Base-by-base conservation (phyloP, 1,140 invertebrate genomes). In the Micrasema longulum region DNA sequence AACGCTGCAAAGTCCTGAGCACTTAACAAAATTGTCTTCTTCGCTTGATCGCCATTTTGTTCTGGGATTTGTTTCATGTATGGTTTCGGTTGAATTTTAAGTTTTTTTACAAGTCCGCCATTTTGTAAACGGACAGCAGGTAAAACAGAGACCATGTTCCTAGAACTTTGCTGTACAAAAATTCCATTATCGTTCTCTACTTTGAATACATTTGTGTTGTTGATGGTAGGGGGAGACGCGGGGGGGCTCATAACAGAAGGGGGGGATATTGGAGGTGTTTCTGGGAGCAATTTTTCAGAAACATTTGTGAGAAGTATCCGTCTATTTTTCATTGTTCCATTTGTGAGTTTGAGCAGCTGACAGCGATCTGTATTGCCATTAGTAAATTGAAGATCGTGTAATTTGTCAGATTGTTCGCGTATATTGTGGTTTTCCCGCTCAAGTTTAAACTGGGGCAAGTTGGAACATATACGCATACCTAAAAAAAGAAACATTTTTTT, bases 71-170 rank as follows among this genome's bases (percentile, higher is more conserved):
- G 55, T 26, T 72, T 76, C 0, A 60, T 2, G 45, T 72, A 76
- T 1, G 74, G 70, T 35, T 76, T 76, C 11, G 74, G 70, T 63
- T 76, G 74, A 48, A 76, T 70, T 53, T 76, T 76, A 5, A 76
- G 16, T 50, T 76, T 76, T 45, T 62, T 65, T 1, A 63, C 53
- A 22, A 72, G 36, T 6, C 73, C 69, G 7, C 63, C 50, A 47
- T 52, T 74, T n/a, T 47, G 47, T 41, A 41, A 35, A 10, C 35
- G 45, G 23, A 52, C 35, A 35, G 22, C 38, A 2, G 43, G 55
- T 16, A 50, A 11, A 16, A 20, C 60, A 0, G 60, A 45, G 10
- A 41, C 23, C 41, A n/a, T 14, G 14, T 12, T 26, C 16, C 11
- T 22, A 2, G 26, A 16, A 4, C 20, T 23, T 45, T 45, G 36